phyloP scores from a whole-genome alignment of 2,113 vertebrate genomes.

The Passer montanus region DNA sequence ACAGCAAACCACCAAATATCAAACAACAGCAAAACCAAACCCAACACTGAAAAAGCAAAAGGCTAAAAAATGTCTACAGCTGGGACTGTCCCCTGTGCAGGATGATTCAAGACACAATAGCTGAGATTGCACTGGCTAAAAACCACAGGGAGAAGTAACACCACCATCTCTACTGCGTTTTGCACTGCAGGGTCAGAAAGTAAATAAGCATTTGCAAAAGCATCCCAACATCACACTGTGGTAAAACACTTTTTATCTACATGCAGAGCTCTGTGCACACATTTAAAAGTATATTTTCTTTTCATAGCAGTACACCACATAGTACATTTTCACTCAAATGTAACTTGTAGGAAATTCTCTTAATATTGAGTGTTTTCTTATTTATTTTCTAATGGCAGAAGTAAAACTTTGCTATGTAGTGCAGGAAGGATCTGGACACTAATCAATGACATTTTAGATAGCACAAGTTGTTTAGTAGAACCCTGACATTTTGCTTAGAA shows the following conservation, averaged over 20 bases:
- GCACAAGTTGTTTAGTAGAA: not conserved
- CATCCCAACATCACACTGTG: not conserved
- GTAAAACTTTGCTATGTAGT: not conserved
- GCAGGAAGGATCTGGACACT: not conserved
- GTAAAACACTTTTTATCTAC: not conserved
- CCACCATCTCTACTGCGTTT: not conserved
- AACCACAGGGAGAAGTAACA: not conserved
- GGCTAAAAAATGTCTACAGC: not conserved
- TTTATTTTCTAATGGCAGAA: slow-evolving; percentile 33
- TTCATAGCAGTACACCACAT: not conserved
- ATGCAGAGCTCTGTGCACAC: slow-evolving; percentile 17
- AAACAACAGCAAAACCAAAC: not conserved
- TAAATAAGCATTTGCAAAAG: not conserved
- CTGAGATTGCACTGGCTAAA: not conserved
- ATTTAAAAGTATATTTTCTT: not conserved
- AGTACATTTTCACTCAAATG: not conserved
- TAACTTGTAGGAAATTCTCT: slow-evolving; percentile 1
- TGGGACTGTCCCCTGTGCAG: not conserved
- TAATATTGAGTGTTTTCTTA: not conserved
- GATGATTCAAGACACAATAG: not conserved
- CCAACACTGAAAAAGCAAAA: not conserved
- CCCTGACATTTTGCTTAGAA: not conserved
- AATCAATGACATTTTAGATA: not conserved
- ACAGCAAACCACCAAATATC: not conserved
- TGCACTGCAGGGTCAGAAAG: not conserved